Conservation (phyloP, 2,888 invertebrate species). For the Xanthia icteritia region DNA sequence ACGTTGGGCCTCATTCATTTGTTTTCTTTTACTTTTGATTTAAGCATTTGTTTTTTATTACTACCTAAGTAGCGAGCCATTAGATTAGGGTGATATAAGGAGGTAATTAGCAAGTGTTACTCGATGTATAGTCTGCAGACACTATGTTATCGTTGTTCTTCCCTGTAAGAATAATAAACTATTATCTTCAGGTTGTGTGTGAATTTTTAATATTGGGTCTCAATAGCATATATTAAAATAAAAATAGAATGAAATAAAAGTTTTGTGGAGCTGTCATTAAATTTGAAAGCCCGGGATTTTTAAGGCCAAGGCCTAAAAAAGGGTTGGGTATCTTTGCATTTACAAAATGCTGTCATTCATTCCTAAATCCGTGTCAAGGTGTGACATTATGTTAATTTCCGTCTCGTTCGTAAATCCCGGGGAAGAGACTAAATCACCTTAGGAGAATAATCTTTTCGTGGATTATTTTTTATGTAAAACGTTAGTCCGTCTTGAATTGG, state of each 20-base stretch:
- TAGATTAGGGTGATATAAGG: not conserved
- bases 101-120: not conserved
- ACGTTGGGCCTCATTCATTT: conserved; percentile 28
- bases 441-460: conserved; percentile 37
- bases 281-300: conserved; percentile 1
- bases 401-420: conserved; percentile 62
- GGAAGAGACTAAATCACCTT: conserved; percentile 55
- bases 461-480: conserved; percentile 37
- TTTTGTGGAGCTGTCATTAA: not conserved
- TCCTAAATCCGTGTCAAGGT: conserved; percentile 60
- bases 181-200: not conserved
- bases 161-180: not conserved
- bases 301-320: not conserved
- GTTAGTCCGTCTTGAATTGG: conserved; percentile 11
- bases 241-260: not conserved
- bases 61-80: not conserved
- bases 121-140: too few species aligned
- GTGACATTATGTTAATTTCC: conserved; percentile 75
- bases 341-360: conserved; percentile 49
- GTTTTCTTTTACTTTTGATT: conserved; percentile 32
- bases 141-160: not conserved
- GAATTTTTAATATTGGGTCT: not conserved
- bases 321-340: conserved; percentile 26
- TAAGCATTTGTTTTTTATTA: conserved; percentile 17
- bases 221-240: not conserved